Evolutionary conservation across 2,797 vertebrate species (phyloP), one percentile per base, ranked within the genome.

Genomic region (Pangasius larnaudii): DNA sequence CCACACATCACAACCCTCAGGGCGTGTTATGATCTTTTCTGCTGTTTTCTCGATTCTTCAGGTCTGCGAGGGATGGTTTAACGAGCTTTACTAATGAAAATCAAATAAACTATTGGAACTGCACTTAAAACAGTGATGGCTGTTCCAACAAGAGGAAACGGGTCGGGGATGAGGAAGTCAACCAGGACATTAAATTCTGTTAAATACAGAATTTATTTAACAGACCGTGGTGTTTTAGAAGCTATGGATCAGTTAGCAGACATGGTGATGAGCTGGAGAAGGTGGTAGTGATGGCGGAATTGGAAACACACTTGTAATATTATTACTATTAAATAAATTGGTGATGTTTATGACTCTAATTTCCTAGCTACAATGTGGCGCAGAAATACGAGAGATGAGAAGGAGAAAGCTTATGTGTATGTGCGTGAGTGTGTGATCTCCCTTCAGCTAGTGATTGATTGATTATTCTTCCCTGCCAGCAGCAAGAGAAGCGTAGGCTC

Each of bases 371-470:
- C 24, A 65, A 1, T 1, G 3, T 83, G 59, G 30, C 33, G 13
- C 4, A 19, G 2, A 8, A 71, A 69, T 27, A 13, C 33, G 42
- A 88, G 36, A 84, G 33, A 83, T 61, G 22, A 77, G 65, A 72
- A 58, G 42, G 18, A 87, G 51, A 53, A 30, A 77, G 46, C 74
- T 77, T 51, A 10, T 80, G 61, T 51, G 58, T 86, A 36, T 65
- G 33, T 81, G 51, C n/a, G 61, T 81, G 11, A 39, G 75, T 81
- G 59, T 67, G 53, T 71, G 63, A 24, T 74, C n/a, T 36, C 33
- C 46, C 39, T 81, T 89, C 56, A 75, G 82, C 65, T 33, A 88
- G 90, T 80, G 84, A 91, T 81, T 91, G 91, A 91, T 91, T 90
- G 91, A 92, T 90, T 89, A 87, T 88, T 67, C 63, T 86, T 67